phyloP scores from a whole-genome alignment of 2,797 vertebrate species.

The Lindbergichthys nudifrons region DNA sequence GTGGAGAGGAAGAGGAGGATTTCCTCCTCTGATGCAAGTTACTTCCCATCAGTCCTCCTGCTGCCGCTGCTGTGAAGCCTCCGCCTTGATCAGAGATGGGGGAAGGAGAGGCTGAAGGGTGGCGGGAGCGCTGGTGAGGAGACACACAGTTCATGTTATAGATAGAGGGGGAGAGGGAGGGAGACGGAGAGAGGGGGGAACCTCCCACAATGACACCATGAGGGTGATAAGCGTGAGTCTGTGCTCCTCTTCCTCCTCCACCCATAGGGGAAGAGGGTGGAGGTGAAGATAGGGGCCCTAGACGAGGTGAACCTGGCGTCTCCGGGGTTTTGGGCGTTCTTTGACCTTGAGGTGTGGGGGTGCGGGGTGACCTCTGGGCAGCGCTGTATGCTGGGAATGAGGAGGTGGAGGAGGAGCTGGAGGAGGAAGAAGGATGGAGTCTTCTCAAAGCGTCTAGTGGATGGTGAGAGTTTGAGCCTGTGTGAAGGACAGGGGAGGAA shows the following conservation, averaged over 20 bases:
- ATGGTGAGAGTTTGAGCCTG: slow-evolving; percentile 73
- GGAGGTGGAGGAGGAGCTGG: slow-evolving; percentile 63
- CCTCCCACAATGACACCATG: slow-evolving; percentile 65
- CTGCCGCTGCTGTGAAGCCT: slow-evolving; percentile 57
- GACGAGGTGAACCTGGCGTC: slow-evolving; percentile 71
- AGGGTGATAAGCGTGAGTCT: slow-evolving; percentile 58
- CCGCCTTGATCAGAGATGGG: slow-evolving; percentile 80
- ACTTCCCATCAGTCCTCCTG: slow-evolving; percentile 69
- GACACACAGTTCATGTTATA: slow-evolving; percentile 84
- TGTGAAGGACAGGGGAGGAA: slow-evolving; percentile 76
- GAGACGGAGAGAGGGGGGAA: slow-evolving; percentile 69
- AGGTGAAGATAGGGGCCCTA: slow-evolving; percentile 75
- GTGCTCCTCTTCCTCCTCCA: slow-evolving; percentile 69
- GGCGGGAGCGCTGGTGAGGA: slow-evolving; percentile 85
- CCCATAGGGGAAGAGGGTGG: slow-evolving; percentile 76
- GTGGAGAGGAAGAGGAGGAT: slow-evolving; percentile 82
- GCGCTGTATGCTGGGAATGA: slow-evolving; percentile 69
- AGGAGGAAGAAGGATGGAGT: slow-evolving; percentile 69
- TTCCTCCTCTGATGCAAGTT: slow-evolving; percentile 77
- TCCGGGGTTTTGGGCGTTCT: slow-evolving; percentile 79
- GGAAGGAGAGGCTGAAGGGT: slow-evolving; percentile 86
- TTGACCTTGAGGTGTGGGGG: slow-evolving; percentile 78
- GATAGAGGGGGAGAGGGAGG: slow-evolving; percentile 78
- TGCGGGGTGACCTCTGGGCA: slow-evolving; percentile 79
- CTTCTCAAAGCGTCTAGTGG: slow-evolving; percentile 75